Conservation (phyloP, 92 coral and sea anemone species). For the Epizoanthus scotinus region DNA sequence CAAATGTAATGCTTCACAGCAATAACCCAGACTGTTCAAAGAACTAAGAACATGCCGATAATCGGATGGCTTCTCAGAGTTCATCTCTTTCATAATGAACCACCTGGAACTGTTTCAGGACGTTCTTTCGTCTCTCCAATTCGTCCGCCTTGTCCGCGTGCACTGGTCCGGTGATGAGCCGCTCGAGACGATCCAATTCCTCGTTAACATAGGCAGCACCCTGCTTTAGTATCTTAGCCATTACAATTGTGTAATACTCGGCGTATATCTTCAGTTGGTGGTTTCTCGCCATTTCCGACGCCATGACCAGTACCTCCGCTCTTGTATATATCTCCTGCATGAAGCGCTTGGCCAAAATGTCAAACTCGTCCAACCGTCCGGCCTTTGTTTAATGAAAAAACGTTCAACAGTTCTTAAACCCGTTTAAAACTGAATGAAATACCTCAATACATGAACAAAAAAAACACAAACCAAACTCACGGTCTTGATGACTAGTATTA, state of each 20-base stretch:
- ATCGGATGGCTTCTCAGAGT: slow-evolving; percentile 42
- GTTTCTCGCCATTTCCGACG: slow-evolving; percentile 44
- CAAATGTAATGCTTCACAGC: no score
- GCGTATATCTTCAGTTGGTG: slow-evolving; percentile 70
- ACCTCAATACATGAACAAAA: background rate
- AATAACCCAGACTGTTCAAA: no score
- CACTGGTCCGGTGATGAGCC: slow-evolving; percentile 88
- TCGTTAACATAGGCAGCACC: slow-evolving; percentile 68
- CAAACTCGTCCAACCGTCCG: slow-evolving; percentile 87
- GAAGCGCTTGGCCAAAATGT: slow-evolving; percentile 72
- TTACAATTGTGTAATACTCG: slow-evolving; percentile 72
- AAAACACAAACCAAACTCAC: no score
- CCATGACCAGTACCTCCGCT: slow-evolving; percentile 65
- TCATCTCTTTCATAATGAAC: slow-evolving; percentile 91
- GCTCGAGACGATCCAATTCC: slow-evolving; percentile 89
- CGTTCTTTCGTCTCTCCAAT: slow-evolving; percentile 84
- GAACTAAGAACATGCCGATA: no score
- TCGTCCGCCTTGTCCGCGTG: slow-evolving; percentile 93
- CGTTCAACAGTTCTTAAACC: background rate
- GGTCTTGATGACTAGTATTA: no score
- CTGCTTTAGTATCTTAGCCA: slow-evolving; percentile 71
- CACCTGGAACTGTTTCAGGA: slow-evolving; percentile 84
- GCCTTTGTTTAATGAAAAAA: slow-evolving; percentile 57
- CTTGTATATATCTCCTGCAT: slow-evolving; percentile 84
- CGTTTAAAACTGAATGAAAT: no score